A percentile compares a stretch with the other conserved stretches of the same genome.
Evolutionary conservation across 2,113 vertebrate genomes (phyloP).

Genomic region (Paraplagusia blochii): DNA sequence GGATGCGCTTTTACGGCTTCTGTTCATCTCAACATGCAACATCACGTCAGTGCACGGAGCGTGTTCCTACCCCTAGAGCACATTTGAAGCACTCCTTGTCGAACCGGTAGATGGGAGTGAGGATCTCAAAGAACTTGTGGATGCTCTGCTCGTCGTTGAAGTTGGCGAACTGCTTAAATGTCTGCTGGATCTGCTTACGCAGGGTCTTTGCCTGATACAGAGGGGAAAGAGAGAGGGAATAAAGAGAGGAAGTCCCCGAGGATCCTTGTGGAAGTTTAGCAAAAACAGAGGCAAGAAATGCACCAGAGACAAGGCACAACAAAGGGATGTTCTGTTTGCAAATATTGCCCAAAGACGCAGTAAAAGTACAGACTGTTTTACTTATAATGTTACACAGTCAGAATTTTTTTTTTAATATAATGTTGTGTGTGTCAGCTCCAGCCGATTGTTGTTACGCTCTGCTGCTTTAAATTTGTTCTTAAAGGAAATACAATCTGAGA

Average conservation of each 20-base stretch:
- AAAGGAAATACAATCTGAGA: too few species aligned
- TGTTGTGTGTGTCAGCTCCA: too few species aligned
- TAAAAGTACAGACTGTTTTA: too few species aligned
- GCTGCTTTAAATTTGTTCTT: too few species aligned
- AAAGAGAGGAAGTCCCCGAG: background rate
- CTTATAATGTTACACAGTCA: too few species aligned
- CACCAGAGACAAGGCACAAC: constrained; percentile 13
- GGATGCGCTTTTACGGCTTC: background rate
- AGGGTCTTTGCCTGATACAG: constrained; percentile 88
- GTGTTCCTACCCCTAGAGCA: constrained; percentile 86
- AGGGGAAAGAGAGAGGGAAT: background rate
- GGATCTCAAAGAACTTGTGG: constrained; percentile 97
- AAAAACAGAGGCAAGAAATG: constrained; percentile 24
- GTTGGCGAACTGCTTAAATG: constrained; percentile 95
- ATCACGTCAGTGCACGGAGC: constrained; percentile 3
- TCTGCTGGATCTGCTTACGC: constrained; percentile 96
- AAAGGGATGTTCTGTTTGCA: background rate
- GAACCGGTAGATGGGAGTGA: constrained; percentile 92
- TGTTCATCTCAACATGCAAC: constrained; percentile 7
- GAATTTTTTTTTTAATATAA: too few species aligned
- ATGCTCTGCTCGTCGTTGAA: constrained; percentile 97
- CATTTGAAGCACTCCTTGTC: constrained; percentile 99
- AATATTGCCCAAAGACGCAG: too few species aligned
- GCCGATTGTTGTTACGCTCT: too few species aligned
- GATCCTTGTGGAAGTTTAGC: constrained; percentile 4